Conservation (phyloP, 2,888 invertebrate genomes). For the Cancer borealis region DNA sequence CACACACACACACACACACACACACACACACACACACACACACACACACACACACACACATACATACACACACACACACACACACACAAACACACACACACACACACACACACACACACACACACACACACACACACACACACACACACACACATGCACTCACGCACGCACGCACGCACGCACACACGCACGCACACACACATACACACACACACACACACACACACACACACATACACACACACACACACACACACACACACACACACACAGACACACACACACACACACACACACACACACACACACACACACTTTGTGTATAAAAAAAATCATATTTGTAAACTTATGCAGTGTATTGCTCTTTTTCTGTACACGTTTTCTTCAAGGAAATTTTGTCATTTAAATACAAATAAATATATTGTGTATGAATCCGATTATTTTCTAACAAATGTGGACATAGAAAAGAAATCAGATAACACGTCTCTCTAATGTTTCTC, state of each 20-base stretch:
- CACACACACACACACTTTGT: too few relatives aligned
- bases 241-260: not conserved
- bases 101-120: not conserved
- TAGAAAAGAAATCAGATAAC: too few relatives aligned
- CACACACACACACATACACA: not conserved
- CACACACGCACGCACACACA: too few relatives aligned
- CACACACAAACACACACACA: not conserved
- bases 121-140: too few relatives aligned
- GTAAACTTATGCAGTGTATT: not conserved
- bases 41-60: too few relatives aligned
- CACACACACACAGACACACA: too few relatives aligned
- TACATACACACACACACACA: too few relatives aligned
- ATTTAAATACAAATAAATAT: slow-evolving; percentile 7
- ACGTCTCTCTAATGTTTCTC: too few relatives aligned
- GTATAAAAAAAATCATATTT: not conserved
- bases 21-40: too few relatives aligned
- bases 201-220: not conserved
- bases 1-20: not conserved
- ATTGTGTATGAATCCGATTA: not conserved
- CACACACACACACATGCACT: too few relatives aligned
- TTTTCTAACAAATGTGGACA: not conserved
- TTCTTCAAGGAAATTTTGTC: not conserved
- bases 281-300: too few relatives aligned
- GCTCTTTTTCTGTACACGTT: not conserved
- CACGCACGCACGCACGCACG: too few relatives aligned